phyloP scores from a whole-genome alignment of 2,888 invertebrate genomes.

The Leptopterna dolabrata region DNA sequence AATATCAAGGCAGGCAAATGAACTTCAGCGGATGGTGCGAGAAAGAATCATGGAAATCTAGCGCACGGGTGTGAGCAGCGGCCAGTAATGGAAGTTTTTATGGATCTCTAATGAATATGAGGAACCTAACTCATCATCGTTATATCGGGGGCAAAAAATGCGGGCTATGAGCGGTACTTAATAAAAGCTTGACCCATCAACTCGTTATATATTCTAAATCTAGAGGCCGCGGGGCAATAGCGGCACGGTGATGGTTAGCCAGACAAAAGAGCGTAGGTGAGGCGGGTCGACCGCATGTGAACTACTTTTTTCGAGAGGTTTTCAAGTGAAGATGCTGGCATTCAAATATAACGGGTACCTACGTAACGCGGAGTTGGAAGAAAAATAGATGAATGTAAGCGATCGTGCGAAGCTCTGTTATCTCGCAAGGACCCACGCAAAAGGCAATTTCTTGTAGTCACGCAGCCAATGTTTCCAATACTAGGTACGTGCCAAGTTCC shows the following conservation, averaged over 20 bases:
- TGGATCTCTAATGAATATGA: conserved; percentile 10
- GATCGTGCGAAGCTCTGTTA: background rate
- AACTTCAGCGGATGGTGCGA: background rate
- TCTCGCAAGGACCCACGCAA: background rate
- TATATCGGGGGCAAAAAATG: background rate
- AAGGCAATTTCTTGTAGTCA: background rate
- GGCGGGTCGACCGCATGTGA: background rate
- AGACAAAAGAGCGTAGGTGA: conserved; percentile 45
- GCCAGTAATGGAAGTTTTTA: conserved; percentile 6
- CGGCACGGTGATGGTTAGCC: background rate
- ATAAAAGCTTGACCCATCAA: conserved; percentile 1
- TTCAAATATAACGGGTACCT: background rate
- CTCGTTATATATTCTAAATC: conserved; percentile 13
- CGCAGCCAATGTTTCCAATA: background rate
- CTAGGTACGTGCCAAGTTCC: no score
- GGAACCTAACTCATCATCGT: conserved; percentile 25
- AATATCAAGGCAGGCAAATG: background rate
- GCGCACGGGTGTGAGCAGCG: background rate
- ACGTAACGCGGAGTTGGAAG: background rate
- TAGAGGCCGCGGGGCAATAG: background rate
- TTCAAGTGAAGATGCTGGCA: conserved; percentile 14
- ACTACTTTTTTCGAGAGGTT: background rate
- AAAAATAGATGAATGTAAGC: background rate
- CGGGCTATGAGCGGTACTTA: background rate
- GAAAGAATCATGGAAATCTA: background rate